Evolutionary conservation across 2,888 invertebrate species (phyloP).

Genomic region (Cantharis rufa): DNA sequence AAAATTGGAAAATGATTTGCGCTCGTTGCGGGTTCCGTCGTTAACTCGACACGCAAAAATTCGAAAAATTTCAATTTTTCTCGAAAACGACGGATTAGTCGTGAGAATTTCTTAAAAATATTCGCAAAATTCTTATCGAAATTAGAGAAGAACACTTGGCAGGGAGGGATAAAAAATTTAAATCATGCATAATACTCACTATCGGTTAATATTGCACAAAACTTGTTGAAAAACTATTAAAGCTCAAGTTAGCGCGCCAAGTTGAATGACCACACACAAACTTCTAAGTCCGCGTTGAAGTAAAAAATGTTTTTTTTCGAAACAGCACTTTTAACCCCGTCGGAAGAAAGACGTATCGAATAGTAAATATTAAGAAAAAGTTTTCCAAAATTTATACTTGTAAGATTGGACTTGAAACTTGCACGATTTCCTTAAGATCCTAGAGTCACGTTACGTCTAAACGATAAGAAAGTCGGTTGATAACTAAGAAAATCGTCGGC

Average conservation of each 20-base stretch:
- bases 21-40: background rate
- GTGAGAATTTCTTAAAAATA: background rate
- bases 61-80: background rate
- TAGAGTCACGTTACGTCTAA: conserved; percentile 53
- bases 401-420: conserved; percentile 20
- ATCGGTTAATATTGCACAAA: conserved; percentile 25
- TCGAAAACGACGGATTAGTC: background rate
- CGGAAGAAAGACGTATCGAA: conserved; percentile 6
- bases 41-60: background rate
- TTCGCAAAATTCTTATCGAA: background rate
- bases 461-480: conserved; percentile 56
- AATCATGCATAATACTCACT: conserved; percentile 25
- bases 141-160: background rate
- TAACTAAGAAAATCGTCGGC: conserved; percentile 57
- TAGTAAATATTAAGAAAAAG: background rate
- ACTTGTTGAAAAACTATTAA: conserved; percentile 5
- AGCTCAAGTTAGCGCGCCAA: conserved; percentile 8
- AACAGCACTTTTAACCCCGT: conserved; percentile 3
- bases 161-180: background rate
- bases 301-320: conserved; percentile 1
- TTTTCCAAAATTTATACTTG: conserved; percentile 6
- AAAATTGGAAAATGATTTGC: background rate
- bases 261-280: conserved; percentile 14
- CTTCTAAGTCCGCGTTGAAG: conserved; percentile 8
- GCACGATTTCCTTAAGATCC: conserved; percentile 17